These are phyloP conservation scores for Drosophila tripunctata DNA, from an alignment of 2,888 invertebrate species.

Conservation along the genomic window DNA sequence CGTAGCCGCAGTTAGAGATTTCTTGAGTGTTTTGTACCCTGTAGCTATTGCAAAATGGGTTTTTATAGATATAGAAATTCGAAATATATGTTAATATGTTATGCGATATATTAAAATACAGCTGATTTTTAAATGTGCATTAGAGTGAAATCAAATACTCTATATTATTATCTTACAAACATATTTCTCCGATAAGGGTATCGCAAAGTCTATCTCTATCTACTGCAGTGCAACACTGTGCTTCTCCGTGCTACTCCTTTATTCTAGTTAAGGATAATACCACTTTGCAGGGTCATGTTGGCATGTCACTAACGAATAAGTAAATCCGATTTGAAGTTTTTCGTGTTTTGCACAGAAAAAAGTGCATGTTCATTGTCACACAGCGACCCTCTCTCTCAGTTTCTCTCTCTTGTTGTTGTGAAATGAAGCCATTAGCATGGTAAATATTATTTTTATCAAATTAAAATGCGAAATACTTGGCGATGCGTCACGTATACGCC, in stretches of 20 bases:
- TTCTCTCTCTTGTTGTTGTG: slow-evolving; percentile 14
- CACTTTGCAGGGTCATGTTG: slow-evolving; percentile 33
- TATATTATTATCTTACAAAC: too few relatives aligned
- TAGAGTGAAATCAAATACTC: too few relatives aligned
- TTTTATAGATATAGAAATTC: too few relatives aligned
- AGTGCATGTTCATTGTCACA: slow-evolving; percentile 44
- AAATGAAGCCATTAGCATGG: slow-evolving; percentile 75
- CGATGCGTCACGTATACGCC: slow-evolving; percentile 60
- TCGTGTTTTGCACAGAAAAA: slow-evolving; percentile 44
- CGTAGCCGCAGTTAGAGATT: background rate
- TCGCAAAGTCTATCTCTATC: background rate
- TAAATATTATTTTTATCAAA: slow-evolving; percentile 77
- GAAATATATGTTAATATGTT: background rate
- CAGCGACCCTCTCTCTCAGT: too few relatives aligned
- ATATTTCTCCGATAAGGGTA: too few relatives aligned
- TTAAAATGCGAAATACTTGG: slow-evolving; percentile 69
- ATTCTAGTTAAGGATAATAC: slow-evolving; percentile 53
- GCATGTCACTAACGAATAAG: slow-evolving; percentile 36
- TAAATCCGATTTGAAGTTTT: slow-evolving; percentile 51
- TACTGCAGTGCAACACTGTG: too few relatives aligned
- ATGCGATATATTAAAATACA: too few relatives aligned
- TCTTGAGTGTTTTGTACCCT: background rate
- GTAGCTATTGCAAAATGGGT: background rate
- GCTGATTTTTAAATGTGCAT: too few relatives aligned
- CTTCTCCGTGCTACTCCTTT: slow-evolving; percentile 20